Base-by-base conservation (phyloP, 2,797 vertebrate species). In the Decapterus maruadsi region DNA sequence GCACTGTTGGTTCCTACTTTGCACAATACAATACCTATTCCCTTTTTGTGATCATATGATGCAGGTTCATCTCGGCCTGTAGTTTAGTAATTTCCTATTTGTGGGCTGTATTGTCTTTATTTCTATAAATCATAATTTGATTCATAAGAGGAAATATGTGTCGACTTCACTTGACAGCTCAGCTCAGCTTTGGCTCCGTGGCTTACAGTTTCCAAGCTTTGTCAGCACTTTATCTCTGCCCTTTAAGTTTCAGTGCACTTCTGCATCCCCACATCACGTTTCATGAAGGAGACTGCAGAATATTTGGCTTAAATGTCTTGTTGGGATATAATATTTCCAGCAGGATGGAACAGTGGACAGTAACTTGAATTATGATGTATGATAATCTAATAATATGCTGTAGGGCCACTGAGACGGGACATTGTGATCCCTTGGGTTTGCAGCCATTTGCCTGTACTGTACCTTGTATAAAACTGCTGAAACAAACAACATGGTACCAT, bases 61-160 rank as follows among this genome's bases (percentile, higher is more conserved):
- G 4, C 51, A 62, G 26, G 6, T 60, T 87, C 89, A 72, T 77
- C 0, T 64, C 8, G 0, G 78, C 79, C 86, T 51, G 53, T 48
- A 77, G 22, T 60, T 64, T 62, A 91, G 87, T 80, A 81, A 63
- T 60, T 59, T 56, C n/a, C 51, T 70, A 70, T 73, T 78, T 81
- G 63, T 45, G 45, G 43, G 61, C 46, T 67, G 75, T 67, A 62
- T 83, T 80, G 36, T 36, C 51, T 53, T 29, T 54, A 56, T 68
- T 29, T 67, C 56, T 43, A 62, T 68, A 63, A 68, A 62, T 65
- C 45, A 66, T 86, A 69, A 88, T 85, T 55, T 69, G 40, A 86
- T 77, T 83, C 26, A 36, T 36, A 31, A 51, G 38, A 6, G 51
- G 42, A 38, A 58, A 31, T 43, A 69, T 58, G 55, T 26, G 36